A percentile compares a stretch with the other conserved stretches of the same genome.
phyloP scores from a whole-genome alignment of 1,140 invertebrate species.

The Ceratitis capitata region DNA sequence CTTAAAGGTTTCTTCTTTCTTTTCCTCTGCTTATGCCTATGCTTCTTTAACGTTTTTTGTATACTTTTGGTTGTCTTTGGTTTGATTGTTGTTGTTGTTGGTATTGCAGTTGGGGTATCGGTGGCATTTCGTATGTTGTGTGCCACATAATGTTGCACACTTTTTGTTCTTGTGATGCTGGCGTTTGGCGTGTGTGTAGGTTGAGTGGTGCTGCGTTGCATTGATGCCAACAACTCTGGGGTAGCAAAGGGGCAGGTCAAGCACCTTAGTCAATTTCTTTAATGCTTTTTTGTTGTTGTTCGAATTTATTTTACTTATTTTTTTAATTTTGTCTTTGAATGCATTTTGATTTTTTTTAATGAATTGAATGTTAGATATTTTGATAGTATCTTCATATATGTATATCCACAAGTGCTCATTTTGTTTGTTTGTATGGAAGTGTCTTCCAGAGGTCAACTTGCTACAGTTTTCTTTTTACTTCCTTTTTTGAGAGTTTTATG shows the following conservation, averaged over 20 bases:
- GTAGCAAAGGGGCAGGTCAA: constrained; percentile 15
- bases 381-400: not conserved
- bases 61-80: not conserved
- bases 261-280: constrained; percentile 29
- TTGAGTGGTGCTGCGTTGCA: not conserved
- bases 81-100: not conserved
- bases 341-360: not conserved
- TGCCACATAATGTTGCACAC: constrained; percentile 13
- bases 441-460: no score
- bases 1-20: not conserved
- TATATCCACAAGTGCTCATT: not conserved
- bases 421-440: no score
- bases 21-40: not conserved
- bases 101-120: not conserved
- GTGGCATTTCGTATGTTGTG: constrained; percentile 3
- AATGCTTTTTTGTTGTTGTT: not conserved
- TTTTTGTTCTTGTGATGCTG: not conserved
- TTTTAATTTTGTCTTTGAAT: not conserved
- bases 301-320: not conserved
- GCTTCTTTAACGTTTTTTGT: no score
- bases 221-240: not conserved
- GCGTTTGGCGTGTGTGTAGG: constrained; percentile 8
- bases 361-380: not conserved
- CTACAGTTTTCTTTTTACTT: no score
- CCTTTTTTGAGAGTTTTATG: no score